Base-by-base conservation (phyloP, 2,113 vertebrate species). In the Aramus guarauna region DNA sequence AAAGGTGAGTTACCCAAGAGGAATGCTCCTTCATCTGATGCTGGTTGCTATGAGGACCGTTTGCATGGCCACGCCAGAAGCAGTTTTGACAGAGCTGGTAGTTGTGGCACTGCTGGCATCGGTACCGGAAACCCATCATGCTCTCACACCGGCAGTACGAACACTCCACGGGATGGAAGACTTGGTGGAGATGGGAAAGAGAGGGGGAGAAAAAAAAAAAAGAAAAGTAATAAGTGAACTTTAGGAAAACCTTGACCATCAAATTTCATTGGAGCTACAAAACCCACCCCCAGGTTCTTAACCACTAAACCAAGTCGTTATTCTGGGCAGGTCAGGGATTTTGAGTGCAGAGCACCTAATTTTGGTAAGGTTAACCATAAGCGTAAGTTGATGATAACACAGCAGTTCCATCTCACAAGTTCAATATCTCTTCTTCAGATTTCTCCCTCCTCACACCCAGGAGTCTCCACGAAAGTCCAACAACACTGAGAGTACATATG, bases 1-100 rank as follows among this genome's bases (percentile, higher is more conserved):
- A 86, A 71, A 88, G 32, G 68, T 11, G 59, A 41, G 68, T 98
- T 98, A 99, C 99, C 99, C 99, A 99, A 4, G 99, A 99, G 8
- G 99, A 99, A 85, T 99, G 99, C 97, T 99, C 99, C 98, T 99
- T 99, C 99, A 99, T 99, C 98, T 99, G 99, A 96, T 99, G 99
- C 96, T 99, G 99, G 99, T 99, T 99, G 99, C 99, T 99, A 93
- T 99, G 99, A 68, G 99, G 97, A 81, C 99, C 99, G 19, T 97
- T 99, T 69, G 99, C 99, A 60, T 99, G 99, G 92, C 99, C 99
- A 1, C 99, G 98, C 99, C 99, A 99, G 96, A 99, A 99, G 97
- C 99, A 99, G 96, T 96, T 99, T 87, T 99, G 99, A 95, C 99
- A 99, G 91, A 99, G 99, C 98, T 99, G 99, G 98, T 99, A 99